These are phyloP conservation scores for Abramis brama DNA, from an alignment of 2,113 vertebrate species.

Conservation along the genomic window DNA sequence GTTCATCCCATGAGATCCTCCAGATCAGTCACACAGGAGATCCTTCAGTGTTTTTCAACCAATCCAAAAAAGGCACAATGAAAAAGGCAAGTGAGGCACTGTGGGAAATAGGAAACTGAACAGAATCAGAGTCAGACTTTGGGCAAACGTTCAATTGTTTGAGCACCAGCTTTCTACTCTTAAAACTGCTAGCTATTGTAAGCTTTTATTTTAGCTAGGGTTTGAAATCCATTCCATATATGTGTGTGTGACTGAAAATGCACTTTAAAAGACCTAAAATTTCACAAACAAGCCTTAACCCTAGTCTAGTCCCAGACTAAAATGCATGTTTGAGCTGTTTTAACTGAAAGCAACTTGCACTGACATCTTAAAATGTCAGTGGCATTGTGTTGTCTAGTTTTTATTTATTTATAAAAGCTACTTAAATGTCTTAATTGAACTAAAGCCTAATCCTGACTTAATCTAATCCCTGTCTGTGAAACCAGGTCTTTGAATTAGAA, in stretches of 20 bases:
- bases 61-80: background rate
- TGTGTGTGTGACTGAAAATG: background rate
- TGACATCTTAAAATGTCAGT: too few relatives aligned
- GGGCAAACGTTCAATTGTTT: background rate
- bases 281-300: too few relatives aligned
- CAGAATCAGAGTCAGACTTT: slow-evolving; percentile 9
- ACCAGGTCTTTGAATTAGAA: background rate
- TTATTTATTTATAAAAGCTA: too few relatives aligned
- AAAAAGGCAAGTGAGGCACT: slow-evolving; percentile 3
- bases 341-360: too few relatives aligned
- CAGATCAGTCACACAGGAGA: slow-evolving; percentile 28
- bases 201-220: background rate
- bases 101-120: slow-evolving; percentile 7
- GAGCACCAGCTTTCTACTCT: slow-evolving; percentile 2
- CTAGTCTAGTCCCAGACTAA: too few relatives aligned
- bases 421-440: too few relatives aligned
- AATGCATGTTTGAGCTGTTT: too few relatives aligned
- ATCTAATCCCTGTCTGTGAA: too few relatives aligned
- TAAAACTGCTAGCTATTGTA: background rate
- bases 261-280: background rate
- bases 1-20: slow-evolving; percentile 22
- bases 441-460: too few relatives aligned
- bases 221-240: background rate
- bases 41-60: slow-evolving; percentile 10
- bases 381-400: too few relatives aligned